Base-by-base conservation (phyloP, 2,888 invertebrate genomes). In the Drosophila anomelani region DNA sequence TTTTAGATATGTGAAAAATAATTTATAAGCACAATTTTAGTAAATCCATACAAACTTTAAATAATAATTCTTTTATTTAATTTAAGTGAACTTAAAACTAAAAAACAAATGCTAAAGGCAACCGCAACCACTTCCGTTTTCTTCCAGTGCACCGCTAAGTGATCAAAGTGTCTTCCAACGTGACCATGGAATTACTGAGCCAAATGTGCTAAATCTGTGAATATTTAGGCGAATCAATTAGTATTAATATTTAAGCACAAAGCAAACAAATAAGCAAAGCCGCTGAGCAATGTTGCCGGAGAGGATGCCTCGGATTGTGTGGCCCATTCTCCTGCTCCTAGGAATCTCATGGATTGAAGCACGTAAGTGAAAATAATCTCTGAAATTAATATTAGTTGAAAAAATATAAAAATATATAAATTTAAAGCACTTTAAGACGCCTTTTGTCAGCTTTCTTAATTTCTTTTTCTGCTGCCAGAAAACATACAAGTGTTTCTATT, bases 91-190 rank as follows among this genome's bases (percentile, higher is more conserved):
- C 3, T n/a, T n/a, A n/a, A n/a, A n/a, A n/a, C 13, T 17, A 10
- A 41, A 17, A 17, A 9, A n/a, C 8, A 15, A 44, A 15, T 8
- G 10, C 39, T 20, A 15, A 32, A 20, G 13, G 1, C 8, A 34
- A 34, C 49, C 49, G 3, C 51, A 44, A 43, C 32, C 8, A 38
- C 4, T 6, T 4, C 34, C 17, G 4, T 12, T 63, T 55, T 79
- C 26, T 81, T 81, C 0, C 81, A 81, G 81, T 81, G 68, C 59
- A 57, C 29, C 43, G 66, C 64, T 55, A 68, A 68, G 66, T 61
- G 51, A 61, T 41, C 61, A 46, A 54, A 58, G 53, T 60, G 61
- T 55, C 55, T 60, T 39, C 43, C 55, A 41, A 15, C 63, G 57
- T 58, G 53, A 62, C 32, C 46, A 72, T 72, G 72, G 63, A 57